Evolutionary conservation across 2,797 vertebrate genomes (phyloP).

Genomic region (Rhabdomys pumilio): DNA sequence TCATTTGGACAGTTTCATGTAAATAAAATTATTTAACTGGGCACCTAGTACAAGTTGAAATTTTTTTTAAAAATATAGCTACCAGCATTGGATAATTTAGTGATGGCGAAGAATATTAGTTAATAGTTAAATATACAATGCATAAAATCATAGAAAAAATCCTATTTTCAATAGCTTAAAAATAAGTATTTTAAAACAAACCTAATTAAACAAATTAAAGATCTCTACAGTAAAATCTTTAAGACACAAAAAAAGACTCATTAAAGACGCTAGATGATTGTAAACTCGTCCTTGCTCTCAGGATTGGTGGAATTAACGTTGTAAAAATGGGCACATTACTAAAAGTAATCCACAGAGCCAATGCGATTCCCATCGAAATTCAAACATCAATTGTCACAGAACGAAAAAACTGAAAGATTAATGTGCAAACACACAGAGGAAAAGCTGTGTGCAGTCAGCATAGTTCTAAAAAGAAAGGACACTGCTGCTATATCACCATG

Average conservation of each 20-base stretch:
- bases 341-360: background rate
- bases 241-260: background rate
- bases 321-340: background rate
- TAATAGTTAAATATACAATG: background rate
- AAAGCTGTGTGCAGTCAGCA: background rate
- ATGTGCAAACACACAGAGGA: background rate
- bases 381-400: background rate
- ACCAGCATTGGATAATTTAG: slow-evolving; percentile 22
- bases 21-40: slow-evolving; percentile 26
- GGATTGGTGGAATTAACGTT: background rate
- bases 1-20: background rate
- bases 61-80: slow-evolving; percentile 18
- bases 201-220: background rate
- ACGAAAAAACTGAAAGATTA: too few species aligned
- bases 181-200: background rate
- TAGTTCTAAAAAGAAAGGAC: background rate
- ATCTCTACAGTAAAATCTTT: background rate
- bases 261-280: too few species aligned
- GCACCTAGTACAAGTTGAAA: background rate
- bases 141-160: background rate
- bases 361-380: background rate
- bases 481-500: background rate
- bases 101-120: background rate
- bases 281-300: background rate
- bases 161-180: background rate